phyloP scores from a whole-genome alignment of 2,888 invertebrate genomes.

The Habrosyne pyritoides region DNA sequence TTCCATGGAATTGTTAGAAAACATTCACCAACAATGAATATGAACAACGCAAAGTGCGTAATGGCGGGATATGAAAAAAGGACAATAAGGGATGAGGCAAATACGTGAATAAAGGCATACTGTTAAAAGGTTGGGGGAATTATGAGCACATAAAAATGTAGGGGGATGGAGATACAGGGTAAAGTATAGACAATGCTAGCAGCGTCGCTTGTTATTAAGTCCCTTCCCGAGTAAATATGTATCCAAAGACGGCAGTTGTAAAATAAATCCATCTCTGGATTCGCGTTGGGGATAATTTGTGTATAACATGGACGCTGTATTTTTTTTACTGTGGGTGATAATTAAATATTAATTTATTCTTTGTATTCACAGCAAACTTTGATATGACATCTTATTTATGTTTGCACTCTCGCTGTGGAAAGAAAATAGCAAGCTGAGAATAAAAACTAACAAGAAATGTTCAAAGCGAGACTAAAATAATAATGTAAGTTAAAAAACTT shows the following conservation, averaged over 20 bases:
- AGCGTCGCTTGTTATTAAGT: conserved; percentile 50
- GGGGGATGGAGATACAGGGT: conserved; percentile 34
- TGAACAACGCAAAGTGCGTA: conserved; percentile 47
- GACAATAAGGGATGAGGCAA: conserved; percentile 59
- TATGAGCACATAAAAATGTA: conserved; percentile 57
- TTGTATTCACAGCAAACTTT: no score
- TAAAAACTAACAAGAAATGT: background rate
- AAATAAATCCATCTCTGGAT: conserved; percentile 27
- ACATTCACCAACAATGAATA: conserved; percentile 29
- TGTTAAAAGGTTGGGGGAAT: conserved; percentile 55
- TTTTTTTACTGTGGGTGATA: no score
- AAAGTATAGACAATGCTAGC: conserved; percentile 45
- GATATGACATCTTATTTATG: background rate
- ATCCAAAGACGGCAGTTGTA: conserved; percentile 28
- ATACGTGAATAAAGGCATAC: conserved; percentile 57
- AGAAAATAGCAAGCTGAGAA: background rate
- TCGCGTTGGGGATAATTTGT: background rate
- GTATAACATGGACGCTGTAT: background rate
- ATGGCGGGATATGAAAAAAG: conserved; percentile 64
- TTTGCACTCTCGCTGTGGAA: background rate
- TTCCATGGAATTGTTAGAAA: background rate
- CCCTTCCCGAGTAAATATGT: conserved; percentile 41
- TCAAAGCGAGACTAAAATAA: conserved; percentile 5
- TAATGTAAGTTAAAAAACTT: conserved; percentile 5
- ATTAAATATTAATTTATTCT: no score